Base-by-base conservation (phyloP, 2,888 invertebrate species). In the Ctenicera cuprea region DNA sequence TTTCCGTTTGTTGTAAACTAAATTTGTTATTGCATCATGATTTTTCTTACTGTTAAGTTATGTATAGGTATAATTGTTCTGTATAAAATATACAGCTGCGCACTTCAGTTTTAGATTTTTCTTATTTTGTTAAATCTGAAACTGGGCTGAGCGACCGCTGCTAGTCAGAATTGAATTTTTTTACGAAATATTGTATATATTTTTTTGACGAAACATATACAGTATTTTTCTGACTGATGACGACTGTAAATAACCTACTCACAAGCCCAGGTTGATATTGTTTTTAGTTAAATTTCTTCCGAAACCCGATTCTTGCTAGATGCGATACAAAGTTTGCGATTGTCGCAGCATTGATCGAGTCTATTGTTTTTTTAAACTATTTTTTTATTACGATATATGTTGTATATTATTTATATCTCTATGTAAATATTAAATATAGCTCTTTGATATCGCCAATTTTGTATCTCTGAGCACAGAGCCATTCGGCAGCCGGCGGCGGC, bases 1-100 rank as follows among this genome's bases (percentile, higher is more conserved):
- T 26, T 80, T 79, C 16, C 77, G 77, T 81, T 82, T 84, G 83
- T 84, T 84, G 80, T 82, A 82, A 82, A 82, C 69, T 80, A 79
- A 80, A 82, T 83, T 84, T 82, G 82, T 82, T 83, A 83, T 80
- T 77, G 77, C 80, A 83, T 79, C 81, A 78, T 73, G 71, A 83
- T 80, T 82, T 85, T 84, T 83, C 81, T 83, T 84, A 84, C 83
- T 83, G 84, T 86, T 86, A 85, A 85, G 85, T 86, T 86, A 84
- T 84, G 83, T 83, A 80, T 80, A 85, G 83, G 82, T 82, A 83
- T 82, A 83, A 83, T 83, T 80, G 82, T 85, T 84, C 84, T 85
- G 85, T 86, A 85, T 85, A 86, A 83, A 85, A 83, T 84, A 85
- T 85, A 83, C 85, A 86, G 85, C 82, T 83, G 84, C 85, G 81